Conservation (phyloP, 2,888 invertebrate species). For the Drosophila flavopinicola region DNA sequence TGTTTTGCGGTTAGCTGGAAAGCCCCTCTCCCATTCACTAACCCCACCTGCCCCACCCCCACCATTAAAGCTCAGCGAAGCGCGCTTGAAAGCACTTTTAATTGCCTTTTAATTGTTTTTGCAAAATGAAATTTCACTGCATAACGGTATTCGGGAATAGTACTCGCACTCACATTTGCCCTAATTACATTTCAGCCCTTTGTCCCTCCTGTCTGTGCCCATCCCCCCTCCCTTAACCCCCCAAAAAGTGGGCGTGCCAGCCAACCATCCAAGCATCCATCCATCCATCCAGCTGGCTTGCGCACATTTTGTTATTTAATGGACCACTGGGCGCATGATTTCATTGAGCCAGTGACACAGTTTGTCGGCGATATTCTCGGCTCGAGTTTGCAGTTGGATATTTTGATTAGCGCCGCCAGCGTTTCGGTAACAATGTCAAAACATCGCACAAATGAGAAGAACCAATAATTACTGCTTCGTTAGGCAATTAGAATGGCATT, state of each 20-base stretch:
- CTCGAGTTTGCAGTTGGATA: constrained; percentile 57
- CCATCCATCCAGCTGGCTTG: constrained; percentile 15
- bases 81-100: constrained; percentile 66
- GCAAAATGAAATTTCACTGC: constrained; percentile 61
- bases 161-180: constrained; percentile 56
- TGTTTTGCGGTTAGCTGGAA: constrained; percentile 40
- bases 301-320: constrained; percentile 80
- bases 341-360: constrained; percentile 79
- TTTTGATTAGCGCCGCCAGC: constrained; percentile 77
- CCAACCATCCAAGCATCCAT: no score
- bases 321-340: constrained; percentile 83
- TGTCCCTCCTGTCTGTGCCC: constrained; percentile 22
- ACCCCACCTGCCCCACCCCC: not conserved
- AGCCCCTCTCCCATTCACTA: not conserved
- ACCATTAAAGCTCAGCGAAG: constrained; percentile 40
- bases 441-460: constrained; percentile 25
- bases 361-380: constrained; percentile 36
- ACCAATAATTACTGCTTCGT: constrained; percentile 64
- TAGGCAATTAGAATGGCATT: constrained; percentile 67
- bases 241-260: constrained; percentile 13
- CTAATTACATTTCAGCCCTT: constrained; percentile 74
- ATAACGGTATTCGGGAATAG: constrained; percentile 48
- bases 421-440: constrained; percentile 57
- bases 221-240: not conserved
- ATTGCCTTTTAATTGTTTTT: constrained; percentile 81